These are phyloP conservation scores for Penaeus vannamei DNA, from an alignment of 1,140 invertebrate species.

Conservation along the genomic window DNA sequence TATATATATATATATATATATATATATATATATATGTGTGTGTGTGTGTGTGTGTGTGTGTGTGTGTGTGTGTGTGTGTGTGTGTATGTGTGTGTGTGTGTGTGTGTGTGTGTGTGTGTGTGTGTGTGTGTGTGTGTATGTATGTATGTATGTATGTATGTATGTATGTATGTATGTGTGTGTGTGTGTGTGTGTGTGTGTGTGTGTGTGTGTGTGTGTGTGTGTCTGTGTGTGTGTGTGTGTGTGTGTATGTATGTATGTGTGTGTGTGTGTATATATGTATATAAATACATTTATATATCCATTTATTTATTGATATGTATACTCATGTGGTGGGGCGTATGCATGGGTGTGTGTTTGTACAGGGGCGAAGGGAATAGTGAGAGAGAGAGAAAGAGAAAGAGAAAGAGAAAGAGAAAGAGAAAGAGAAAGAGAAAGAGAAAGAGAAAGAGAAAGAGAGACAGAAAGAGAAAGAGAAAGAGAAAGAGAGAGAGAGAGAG, in stretches of 20 bases:
- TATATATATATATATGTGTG: too few relatives aligned
- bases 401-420: not conserved
- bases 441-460: not conserved
- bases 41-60: too few relatives aligned
- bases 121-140: too few relatives aligned
- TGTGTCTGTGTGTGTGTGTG: not conserved
- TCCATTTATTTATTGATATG: not conserved
- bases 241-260: conserved; percentile 13
- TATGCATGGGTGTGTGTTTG: not conserved
- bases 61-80: too few relatives aligned
- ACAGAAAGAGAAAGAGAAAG: not conserved
- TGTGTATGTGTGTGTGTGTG: too few relatives aligned
- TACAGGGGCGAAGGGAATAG: not conserved
- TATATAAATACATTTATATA: not conserved
- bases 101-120: too few relatives aligned
- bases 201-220: not conserved
- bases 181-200: not conserved
- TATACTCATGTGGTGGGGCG: not conserved
- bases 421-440: not conserved
- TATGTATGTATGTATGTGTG: not conserved
- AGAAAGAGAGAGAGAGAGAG: not conserved
- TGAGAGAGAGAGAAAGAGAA: conserved; percentile 21
- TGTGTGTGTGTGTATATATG: conserved; percentile 11
- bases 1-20: too few relatives aligned
- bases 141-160: too few relatives aligned